Evolutionary conservation across 2,888 invertebrate genomes (phyloP), one percentile per base, ranked within the genome.

Genomic region (Pteria penguin): DNA sequence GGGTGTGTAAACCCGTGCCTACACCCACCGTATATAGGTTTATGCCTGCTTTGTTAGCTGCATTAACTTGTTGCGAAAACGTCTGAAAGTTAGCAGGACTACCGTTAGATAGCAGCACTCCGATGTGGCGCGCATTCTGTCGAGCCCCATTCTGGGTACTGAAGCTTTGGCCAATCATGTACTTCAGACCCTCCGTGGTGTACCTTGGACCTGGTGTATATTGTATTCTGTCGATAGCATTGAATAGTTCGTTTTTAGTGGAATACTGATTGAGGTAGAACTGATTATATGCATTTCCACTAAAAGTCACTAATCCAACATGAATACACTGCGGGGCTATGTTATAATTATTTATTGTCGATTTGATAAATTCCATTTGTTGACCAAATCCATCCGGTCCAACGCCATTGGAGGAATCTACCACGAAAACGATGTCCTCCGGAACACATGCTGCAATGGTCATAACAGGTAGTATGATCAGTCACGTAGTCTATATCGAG

Each of bases 341-440:
- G 66, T 86, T 81, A 75, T 85, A 86, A 68, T 85, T 78, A 62
- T 76, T 77, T 2, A 85, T 80, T n/a, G 85, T 83, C 36, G 82
- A 79, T 73, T 82, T 81, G 4, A 88, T 75, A 75, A 86, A 87
- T 14, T 83, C 75, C 32, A 83, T 76, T 72, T 86, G 75, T 31
- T 74, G 66, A 33, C 66, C 55, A 73, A 84, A 87, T 55, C 85
- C 79, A 36, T 84, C 83, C 8, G 77, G 60, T 4, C 87, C 86
- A 26, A 88, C 82, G 54, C 83, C 84, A 26, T 80, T 80, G 4
- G 88, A 86, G 0, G 84, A 84, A 75, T 88, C 88, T 60, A 88
- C 58, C 73, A 88, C 80, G 61, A 83, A 88, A 29, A 85, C 81
- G 2, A 88, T 84, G 75, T 88, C 88, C 36, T 84, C 82, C 63